phyloP scores from a whole-genome alignment of 2,888 invertebrate genomes.

The Deilephila porcellus region DNA sequence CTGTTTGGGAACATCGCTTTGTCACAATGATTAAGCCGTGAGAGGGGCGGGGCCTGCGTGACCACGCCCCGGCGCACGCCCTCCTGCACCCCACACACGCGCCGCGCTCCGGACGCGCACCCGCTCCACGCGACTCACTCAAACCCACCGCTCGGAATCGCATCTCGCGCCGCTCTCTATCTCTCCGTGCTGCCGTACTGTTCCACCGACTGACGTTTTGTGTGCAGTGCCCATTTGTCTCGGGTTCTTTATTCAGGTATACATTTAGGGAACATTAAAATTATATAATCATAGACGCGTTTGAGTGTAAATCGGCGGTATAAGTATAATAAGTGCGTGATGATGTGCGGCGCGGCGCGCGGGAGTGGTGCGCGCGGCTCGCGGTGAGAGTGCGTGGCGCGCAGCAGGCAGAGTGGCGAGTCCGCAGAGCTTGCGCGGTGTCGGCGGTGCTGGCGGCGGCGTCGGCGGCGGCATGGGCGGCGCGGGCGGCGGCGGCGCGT shows the following conservation, averaged over 20 bases:
- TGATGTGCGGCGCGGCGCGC: slow-evolving; percentile 46
- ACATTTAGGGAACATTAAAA: neutral
- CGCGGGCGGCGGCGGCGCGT: slow-evolving; percentile 67
- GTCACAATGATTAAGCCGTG: slow-evolving; percentile 80
- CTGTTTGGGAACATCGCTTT: slow-evolving; percentile 79
- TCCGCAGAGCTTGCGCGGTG: slow-evolving; percentile 58
- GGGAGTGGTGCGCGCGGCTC: slow-evolving; percentile 39
- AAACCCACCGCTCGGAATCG: slow-evolving; percentile 79
- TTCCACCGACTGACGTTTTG: neutral
- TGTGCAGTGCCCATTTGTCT: neutral
- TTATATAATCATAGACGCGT: slow-evolving; percentile 28
- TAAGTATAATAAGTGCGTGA: slow-evolving; percentile 44
- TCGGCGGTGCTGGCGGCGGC: slow-evolving; percentile 42
- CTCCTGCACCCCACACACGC: slow-evolving; percentile 57
- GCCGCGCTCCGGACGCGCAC: slow-evolving; percentile 34
- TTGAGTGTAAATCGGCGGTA: slow-evolving; percentile 39
- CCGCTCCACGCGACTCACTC: slow-evolving; percentile 60
- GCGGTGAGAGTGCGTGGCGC: slow-evolving; percentile 46
- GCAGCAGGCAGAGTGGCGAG: slow-evolving; percentile 64
- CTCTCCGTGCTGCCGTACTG: slow-evolving; percentile 42
- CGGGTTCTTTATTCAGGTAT: neutral
- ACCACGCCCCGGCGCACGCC: slow-evolving; percentile 65
- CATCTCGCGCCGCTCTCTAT: slow-evolving; percentile 69
- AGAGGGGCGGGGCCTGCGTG: slow-evolving; percentile 61
- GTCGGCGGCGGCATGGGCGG: slow-evolving; percentile 65